Evolutionary conservation across 2,113 vertebrate species (phyloP).

Genomic region (Scytalopus superciliaris): DNA sequence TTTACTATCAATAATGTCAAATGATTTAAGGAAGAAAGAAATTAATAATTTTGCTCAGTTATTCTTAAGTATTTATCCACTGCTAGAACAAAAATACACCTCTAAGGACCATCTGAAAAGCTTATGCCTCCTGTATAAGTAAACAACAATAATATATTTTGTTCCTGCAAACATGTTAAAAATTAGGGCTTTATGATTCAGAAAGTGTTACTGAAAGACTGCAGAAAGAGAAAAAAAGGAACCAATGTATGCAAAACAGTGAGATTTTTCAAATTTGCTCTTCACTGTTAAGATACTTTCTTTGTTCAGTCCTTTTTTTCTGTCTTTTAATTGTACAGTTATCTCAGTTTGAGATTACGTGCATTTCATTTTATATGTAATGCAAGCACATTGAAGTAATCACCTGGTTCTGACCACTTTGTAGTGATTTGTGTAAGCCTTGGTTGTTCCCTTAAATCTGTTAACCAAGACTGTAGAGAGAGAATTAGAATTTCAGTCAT

Average conservation of each 20-base stretch:
- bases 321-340: background rate
- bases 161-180: background rate
- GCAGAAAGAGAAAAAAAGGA: background rate
- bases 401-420: background rate
- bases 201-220: background rate
- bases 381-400: background rate
- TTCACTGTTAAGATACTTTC: background rate
- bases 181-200: background rate
- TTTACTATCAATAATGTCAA: background rate
- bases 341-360: rapidly evolving
- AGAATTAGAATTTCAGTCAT: background rate
- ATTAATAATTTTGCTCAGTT: background rate
- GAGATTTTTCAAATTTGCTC: background rate
- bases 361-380: background rate
- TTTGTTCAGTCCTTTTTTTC: background rate
- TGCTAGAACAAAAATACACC: background rate
- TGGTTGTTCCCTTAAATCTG: background rate
- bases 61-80: background rate
- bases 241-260: no score
- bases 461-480: background rate
- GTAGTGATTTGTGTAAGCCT: background rate
- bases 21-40: background rate
- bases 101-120: background rate
- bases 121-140: background rate
- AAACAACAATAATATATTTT: background rate